Percentiles rank a stretch among this genome's conserved stretches.
Conservation (phyloP, 2,888 invertebrate species). For the Lasioglossum leucozonium region DNA sequence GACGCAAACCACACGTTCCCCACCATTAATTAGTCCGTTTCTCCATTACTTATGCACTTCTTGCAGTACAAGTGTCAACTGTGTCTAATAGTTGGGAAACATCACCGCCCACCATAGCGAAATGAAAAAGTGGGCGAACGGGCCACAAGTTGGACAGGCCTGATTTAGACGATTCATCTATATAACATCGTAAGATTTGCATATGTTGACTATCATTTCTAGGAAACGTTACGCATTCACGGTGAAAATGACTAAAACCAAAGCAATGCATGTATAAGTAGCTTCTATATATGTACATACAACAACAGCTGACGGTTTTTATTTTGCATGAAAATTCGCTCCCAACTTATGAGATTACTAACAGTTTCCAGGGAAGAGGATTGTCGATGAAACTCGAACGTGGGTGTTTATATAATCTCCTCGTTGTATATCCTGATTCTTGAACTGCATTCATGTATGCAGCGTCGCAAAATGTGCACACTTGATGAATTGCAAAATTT, state of each 20-base stretch:
- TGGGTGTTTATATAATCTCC: background rate
- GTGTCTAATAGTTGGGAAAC: too few relatives aligned
- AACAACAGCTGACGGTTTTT: background rate
- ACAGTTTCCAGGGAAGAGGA: background rate
- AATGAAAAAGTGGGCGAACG: too few relatives aligned
- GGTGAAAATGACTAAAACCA: background rate
- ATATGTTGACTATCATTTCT: background rate
- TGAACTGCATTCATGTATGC: background rate
- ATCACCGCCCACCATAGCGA: too few relatives aligned
- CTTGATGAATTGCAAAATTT: background rate
- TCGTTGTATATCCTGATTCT: background rate
- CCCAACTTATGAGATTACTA: background rate
- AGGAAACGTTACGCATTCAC: background rate
- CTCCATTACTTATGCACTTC: too few relatives aligned
- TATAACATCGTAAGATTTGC: too few relatives aligned
- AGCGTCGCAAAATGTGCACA: background rate
- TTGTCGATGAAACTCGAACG: background rate
- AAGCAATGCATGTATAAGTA: background rate
- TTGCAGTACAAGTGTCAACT: too few relatives aligned
- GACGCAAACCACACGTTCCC: too few relatives aligned
- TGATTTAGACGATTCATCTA: too few relatives aligned
- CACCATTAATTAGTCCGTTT: too few relatives aligned
- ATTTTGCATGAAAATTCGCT: background rate
- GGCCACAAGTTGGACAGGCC: too few relatives aligned
- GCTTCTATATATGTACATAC: too few relatives aligned